phyloP scores from a whole-genome alignment of 2,113 vertebrate genomes.

The Paradoxurus hermaphroditus region DNA sequence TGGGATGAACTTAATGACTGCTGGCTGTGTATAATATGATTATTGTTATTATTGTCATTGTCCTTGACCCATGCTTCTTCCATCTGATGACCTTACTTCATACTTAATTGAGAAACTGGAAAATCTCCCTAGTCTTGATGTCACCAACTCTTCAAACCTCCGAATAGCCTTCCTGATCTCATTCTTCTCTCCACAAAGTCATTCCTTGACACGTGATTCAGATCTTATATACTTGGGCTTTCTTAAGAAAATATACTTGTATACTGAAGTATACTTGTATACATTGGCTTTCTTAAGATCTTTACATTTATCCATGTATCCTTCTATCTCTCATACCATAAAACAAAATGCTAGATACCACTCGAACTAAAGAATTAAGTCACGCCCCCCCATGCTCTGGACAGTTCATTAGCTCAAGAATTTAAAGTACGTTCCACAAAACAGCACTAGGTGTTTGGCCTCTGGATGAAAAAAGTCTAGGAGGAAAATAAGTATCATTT shows the following conservation, averaged over 20 bases:
- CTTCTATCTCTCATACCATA: neutral
- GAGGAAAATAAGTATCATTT: neutral
- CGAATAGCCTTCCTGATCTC: neutral
- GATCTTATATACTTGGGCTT: neutral
- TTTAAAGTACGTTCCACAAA: neutral
- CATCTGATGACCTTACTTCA: neutral
- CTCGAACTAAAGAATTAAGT: neutral
- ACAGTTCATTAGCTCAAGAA: neutral
- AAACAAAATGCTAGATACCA: neutral
- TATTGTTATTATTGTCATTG: neutral
- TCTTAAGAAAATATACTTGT: too few species aligned
- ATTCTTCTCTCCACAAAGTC: neutral
- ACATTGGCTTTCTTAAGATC: neutral
- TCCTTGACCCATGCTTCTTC: neutral
- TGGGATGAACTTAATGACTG: neutral
- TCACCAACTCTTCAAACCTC: neutral
- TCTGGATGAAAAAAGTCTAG: constrained; percentile 51
- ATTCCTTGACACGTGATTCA: neutral
- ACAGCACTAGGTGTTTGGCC: neutral
- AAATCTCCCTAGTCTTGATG: neutral
- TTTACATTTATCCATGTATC: neutral
- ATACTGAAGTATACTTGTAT: too few species aligned
- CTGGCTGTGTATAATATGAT: neutral
- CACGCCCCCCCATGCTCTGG: neutral
- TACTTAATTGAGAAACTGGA: neutral